Conservation (phyloP, 2,797 vertebrate genomes). For the Numenius phaeopus region DNA sequence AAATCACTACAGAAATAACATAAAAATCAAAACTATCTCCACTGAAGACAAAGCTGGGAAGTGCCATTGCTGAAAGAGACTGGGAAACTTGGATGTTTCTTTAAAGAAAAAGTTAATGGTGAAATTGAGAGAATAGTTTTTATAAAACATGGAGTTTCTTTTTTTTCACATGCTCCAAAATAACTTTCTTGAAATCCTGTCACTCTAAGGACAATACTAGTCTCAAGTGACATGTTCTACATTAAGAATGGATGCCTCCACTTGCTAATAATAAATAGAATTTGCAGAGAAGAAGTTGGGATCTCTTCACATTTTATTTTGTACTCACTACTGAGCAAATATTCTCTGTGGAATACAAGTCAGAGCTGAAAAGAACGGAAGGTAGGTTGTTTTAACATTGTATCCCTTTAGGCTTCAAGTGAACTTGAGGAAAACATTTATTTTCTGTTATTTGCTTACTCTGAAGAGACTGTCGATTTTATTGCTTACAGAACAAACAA, state of each 20-base stretch:
- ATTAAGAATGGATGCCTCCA: background rate
- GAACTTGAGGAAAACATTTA: conserved; percentile 27
- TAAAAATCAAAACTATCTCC: background rate
- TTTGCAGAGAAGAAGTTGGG: background rate
- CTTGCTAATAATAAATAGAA: background rate
- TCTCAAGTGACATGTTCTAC: background rate
- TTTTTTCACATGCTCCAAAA: background rate
- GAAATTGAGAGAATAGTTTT: background rate
- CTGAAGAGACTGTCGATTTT: background rate
- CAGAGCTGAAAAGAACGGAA: background rate
- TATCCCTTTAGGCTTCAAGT: conserved; percentile 14
- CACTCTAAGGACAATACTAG: background rate
- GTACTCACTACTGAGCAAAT: background rate
- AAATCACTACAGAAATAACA: background rate
- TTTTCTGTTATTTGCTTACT: conserved; percentile 2
- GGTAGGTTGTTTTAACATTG: background rate
- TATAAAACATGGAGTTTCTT: background rate
- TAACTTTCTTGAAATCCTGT: background rate
- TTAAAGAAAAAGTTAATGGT: background rate
- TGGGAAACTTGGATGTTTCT: background rate
- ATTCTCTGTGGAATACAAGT: background rate
- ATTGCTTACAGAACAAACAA: background rate
- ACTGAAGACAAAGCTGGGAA: background rate
- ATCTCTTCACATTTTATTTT: background rate
- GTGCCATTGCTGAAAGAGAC: background rate